Base-by-base conservation (phyloP, 1,140 invertebrate species). In the Pseudomyrmex gracilis region DNA sequence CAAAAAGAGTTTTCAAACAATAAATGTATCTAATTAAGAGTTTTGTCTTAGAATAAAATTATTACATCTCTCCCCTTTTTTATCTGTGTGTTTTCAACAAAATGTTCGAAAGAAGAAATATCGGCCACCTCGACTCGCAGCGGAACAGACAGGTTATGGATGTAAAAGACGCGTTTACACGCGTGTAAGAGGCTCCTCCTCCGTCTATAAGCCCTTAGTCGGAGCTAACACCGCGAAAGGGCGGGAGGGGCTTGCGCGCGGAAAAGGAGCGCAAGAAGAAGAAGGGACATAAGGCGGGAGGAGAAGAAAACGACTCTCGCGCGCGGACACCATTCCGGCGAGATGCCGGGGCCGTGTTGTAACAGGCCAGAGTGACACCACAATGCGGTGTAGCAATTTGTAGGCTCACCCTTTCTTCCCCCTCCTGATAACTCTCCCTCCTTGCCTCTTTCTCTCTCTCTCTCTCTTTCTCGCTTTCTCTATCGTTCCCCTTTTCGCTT, bases 371-470 rank as follows among this genome's bases (percentile, higher is more conserved):
- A 94, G 93, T 94, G 94, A 94, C 94, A 94, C 93, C 92, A 94
- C 94, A 94, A 94, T 94, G 93, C 94, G 90, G 90, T 94, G 94
- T 94, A 94, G 93, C 94, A 94, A 94, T 94, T 94, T 94, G 94
- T 94, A 94, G 93, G 93, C 84, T 76, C 82, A 70, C 66, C 47
- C 68, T 60, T 87, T 57, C 58, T 76, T 76, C 83, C 57, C 83
- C 63, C 73, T 34, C 34, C 34, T 34, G 34, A 34, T 34, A 34
- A 34, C 34, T 5, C 34, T 34, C 7, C 5, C 43, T 73, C 64
- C 73, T 58, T 58, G 51, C 49, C 43, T 64, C 70, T 43, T 49
- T 64, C 71, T 34, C 80, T 43, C 73, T 1, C 13, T 61, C 60
- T 71, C 66, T 43, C 63, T 53, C 85, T 47, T 64, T 24, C 55